Conservation (phyloP, 2,113 vertebrate genomes). For the Osmerus eperlanus region DNA sequence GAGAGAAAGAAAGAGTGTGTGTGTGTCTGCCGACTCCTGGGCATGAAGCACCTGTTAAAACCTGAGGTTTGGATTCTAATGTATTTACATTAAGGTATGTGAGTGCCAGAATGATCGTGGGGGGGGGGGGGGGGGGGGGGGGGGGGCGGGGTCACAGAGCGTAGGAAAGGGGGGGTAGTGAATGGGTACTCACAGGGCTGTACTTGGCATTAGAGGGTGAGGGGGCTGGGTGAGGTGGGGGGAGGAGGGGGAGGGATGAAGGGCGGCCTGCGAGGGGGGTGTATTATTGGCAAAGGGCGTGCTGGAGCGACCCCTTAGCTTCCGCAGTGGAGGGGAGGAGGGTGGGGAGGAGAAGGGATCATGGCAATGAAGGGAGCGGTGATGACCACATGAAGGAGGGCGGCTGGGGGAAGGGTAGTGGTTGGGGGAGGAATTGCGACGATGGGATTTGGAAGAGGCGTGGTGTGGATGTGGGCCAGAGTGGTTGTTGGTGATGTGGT, state of each 20-base stretch:
- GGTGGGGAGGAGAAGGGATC: constrained; percentile 24
- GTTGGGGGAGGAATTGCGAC: constrained; percentile 8
- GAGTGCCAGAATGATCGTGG: constrained; percentile 27
- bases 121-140: constrained; percentile 10
- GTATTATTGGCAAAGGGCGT: neutral
- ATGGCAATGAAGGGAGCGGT: constrained; percentile 38
- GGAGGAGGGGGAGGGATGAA: constrained; percentile 62
- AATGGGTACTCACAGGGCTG: constrained; percentile 65
- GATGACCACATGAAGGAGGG: constrained; percentile 25
- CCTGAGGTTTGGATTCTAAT: neutral
- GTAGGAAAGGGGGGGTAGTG: constrained; percentile 65
- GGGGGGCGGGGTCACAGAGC: neutral
- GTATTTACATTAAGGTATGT: constrained; percentile 12
- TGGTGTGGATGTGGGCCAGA: constrained; percentile 28
- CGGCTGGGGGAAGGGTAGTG: constrained; percentile 28
- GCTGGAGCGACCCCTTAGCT: constrained; percentile 47
- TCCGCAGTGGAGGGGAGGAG: constrained; percentile 44
- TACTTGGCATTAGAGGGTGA: constrained; percentile 53
- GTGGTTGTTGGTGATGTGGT: constrained; percentile 18
- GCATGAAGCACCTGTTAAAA: neutral
- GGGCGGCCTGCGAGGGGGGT: constrained; percentile 20
- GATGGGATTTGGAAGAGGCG: constrained; percentile 48
- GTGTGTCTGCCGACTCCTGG: too few species aligned
- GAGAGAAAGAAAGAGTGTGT: too few species aligned
- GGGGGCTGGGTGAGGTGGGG: constrained; percentile 59